Percentiles rank a stretch among this genome's conserved stretches.
Evolutionary conservation across 2,113 vertebrate genomes (phyloP).

Genomic region (Entelurus aequoreus): DNA sequence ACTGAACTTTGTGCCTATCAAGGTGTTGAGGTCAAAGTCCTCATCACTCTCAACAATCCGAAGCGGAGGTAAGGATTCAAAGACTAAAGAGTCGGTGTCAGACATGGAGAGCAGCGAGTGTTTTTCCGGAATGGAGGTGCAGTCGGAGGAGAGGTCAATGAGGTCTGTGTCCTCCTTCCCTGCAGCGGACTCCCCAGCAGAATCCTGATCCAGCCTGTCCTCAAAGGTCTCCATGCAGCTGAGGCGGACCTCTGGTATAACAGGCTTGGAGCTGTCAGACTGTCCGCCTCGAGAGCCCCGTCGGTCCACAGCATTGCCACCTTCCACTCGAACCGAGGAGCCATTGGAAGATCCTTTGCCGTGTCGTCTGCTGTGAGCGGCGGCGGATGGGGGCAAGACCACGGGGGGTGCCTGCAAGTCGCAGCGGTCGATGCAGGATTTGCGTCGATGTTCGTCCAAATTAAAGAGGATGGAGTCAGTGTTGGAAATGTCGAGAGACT

Average conservation of each 20-base stretch:
- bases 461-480: slow-evolving; percentile 95
- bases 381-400: slow-evolving; percentile 55
- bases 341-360: slow-evolving; percentile 77
- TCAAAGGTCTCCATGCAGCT: slow-evolving; percentile 95
- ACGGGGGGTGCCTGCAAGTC: slow-evolving; percentile 75
- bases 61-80: slow-evolving; percentile 89
- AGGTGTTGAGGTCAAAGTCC: slow-evolving; percentile 76
- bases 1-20: slow-evolving; percentile 46
- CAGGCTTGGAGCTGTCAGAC: slow-evolving; percentile 77
- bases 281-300: slow-evolving; percentile 65
- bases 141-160: slow-evolving; percentile 94
- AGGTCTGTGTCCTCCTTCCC: slow-evolving; percentile 87
- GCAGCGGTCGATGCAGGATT: slow-evolving; percentile 96
- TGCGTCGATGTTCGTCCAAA: slow-evolving; percentile 90
- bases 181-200: slow-evolving; percentile 56
- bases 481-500: slow-evolving; percentile 97
- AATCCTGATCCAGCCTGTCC: slow-evolving; percentile 76
- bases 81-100: slow-evolving; percentile 94
- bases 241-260: slow-evolving; percentile 93
- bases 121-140: slow-evolving; percentile 90
- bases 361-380: slow-evolving; percentile 61
- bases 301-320: slow-evolving; percentile 63
- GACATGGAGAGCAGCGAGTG: slow-evolving; percentile 89
- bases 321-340: slow-evolving; percentile 72
- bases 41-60: slow-evolving; percentile 95